A percentile compares a stretch with the other conserved stretches of the same genome.
Evolutionary conservation across 2,888 invertebrate genomes (phyloP).

Genomic region (Metallyticus violacea): DNA sequence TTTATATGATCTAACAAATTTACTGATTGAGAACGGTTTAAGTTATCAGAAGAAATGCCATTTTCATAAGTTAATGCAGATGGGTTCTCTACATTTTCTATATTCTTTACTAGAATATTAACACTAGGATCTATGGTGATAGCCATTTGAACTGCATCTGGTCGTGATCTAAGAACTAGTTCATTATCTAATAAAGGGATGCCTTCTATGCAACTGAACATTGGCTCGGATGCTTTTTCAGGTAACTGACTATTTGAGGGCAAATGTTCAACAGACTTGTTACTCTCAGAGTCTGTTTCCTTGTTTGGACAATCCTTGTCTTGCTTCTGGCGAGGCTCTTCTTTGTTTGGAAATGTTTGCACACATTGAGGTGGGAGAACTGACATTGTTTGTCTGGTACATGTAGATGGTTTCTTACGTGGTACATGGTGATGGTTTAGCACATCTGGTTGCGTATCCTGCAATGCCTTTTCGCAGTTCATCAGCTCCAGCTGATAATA

Average conservation of each 20-base stretch:
- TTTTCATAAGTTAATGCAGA: not conserved
- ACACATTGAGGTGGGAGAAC: not conserved
- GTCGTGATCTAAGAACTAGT: not conserved
- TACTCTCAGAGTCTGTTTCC: not conserved
- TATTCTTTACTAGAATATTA: not conserved
- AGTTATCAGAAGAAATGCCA: not conserved
- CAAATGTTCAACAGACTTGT: not conserved
- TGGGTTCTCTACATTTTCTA: not conserved
- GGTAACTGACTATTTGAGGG: not conserved
- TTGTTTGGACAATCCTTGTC: not conserved
- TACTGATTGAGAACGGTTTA: not conserved
- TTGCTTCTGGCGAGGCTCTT: not conserved
- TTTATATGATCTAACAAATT: not conserved
- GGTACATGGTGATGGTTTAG: not conserved
- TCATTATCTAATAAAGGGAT: not conserved
- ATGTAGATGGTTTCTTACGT: not conserved
- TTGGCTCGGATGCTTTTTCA: not conserved
- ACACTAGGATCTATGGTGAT: not conserved
- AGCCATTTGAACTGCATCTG: not conserved
- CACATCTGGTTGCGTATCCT: not conserved
- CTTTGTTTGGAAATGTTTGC: not conserved
- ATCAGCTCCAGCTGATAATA: conserved; percentile 54
- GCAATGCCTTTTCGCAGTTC: not conserved
- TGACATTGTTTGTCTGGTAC: not conserved
- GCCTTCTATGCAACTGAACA: not conserved